These are phyloP conservation scores for Pristionchus maxplancki DNA, from an alignment of 2,888 invertebrate species.

Conservation along the genomic window DNA sequence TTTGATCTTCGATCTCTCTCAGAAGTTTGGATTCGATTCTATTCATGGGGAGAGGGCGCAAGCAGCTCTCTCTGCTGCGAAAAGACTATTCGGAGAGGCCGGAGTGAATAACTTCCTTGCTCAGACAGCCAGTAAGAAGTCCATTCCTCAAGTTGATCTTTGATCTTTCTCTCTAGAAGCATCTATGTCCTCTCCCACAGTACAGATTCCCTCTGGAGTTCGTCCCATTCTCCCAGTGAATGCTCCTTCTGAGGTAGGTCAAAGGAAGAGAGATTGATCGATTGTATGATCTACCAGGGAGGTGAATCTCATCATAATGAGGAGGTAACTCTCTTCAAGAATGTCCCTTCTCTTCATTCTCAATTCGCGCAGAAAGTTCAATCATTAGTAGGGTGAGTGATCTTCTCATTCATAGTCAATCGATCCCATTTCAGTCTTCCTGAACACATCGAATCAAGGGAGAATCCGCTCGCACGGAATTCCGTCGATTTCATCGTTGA, in stretches of 20 bases:
- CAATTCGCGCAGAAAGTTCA: constrained; percentile 44
- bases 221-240: constrained; percentile 50
- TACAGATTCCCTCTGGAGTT: constrained; percentile 37
- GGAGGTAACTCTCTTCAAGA: constrained; percentile 32
- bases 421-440: constrained; percentile 20
- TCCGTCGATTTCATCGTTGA: constrained; percentile 36
- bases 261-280: neutral
- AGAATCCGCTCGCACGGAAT: neutral
- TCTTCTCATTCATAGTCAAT: neutral
- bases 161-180: constrained; percentile 15
- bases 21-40: constrained; percentile 50
- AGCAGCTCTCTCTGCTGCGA: constrained; percentile 38
- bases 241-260: constrained; percentile 48
- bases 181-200: neutral
- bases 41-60: constrained; percentile 49
- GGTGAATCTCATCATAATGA: constrained; percentile 43
- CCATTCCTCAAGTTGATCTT: neutral
- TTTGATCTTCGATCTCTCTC: constrained; percentile 39
- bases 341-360: constrained; percentile 34
- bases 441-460: constrained; percentile 7
- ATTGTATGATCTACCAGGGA: constrained; percentile 41
- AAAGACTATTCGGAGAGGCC: constrained; percentile 40
- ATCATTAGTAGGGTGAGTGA: constrained; percentile 34
- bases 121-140: neutral
- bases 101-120: constrained; percentile 38